phyloP scores from a whole-genome alignment of 2,113 vertebrate species.

The Dolichotis patagonum region DNA sequence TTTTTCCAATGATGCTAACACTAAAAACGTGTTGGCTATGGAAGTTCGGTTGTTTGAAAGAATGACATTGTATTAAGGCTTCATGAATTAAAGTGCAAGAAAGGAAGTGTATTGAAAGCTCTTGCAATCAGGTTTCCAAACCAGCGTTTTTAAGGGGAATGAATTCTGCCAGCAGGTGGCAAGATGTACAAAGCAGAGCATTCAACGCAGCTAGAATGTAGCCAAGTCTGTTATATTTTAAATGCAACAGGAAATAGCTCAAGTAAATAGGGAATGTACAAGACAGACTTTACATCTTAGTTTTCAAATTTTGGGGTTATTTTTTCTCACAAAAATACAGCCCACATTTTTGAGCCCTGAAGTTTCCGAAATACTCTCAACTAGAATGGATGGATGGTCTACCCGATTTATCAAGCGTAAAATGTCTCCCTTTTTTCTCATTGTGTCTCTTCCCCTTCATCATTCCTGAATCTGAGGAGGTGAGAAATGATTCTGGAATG shows the following conservation, averaged over 20 bases:
- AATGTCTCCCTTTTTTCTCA: neutral
- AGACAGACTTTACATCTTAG: neutral
- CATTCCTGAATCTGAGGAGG: neutral
- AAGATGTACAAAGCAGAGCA: neutral
- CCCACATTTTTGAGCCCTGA: neutral
- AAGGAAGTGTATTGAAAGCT: neutral
- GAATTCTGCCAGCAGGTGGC: neutral
- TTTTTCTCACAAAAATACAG: neutral
- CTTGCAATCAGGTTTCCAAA: neutral
- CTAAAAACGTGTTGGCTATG: neutral
- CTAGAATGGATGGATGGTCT: neutral
- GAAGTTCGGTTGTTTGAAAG: neutral
- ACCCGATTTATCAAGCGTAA: neutral
- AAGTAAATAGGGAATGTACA: neutral
- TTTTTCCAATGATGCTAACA: neutral
- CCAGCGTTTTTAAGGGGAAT: neutral
- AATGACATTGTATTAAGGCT: neutral
- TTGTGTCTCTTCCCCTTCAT: neutral
- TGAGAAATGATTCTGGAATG: neutral
- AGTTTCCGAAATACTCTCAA: neutral
- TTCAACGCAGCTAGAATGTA: neutral
- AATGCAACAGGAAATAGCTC: neutral
- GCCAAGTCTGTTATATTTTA: neutral
- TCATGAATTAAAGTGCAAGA: neutral
- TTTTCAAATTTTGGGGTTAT: neutral